Evolutionary conservation across 2,888 invertebrate species (phyloP).

Genomic region (Camponotus fellah): DNA sequence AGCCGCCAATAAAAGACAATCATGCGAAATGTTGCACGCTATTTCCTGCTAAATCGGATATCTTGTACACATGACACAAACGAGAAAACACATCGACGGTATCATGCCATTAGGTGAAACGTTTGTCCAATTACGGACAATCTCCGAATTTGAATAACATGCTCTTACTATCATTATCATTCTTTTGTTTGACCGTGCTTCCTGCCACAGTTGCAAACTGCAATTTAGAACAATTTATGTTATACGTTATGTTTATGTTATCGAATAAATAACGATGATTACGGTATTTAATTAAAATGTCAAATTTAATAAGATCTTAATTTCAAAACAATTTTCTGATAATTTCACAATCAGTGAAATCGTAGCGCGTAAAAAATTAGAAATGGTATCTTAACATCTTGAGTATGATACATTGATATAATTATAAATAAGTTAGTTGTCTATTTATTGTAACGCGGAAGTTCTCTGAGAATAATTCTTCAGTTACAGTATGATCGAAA

Average conservation of each 20-base stretch:
- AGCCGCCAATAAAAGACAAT: constrained; percentile 50
- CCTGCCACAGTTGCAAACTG: constrained; percentile 64
- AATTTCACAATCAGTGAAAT: background rate
- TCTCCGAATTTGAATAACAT: constrained; percentile 28
- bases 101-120: constrained; percentile 61
- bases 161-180: constrained; percentile 15
- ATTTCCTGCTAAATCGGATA: constrained; percentile 55
- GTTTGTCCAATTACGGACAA: constrained; percentile 67
- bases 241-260: constrained; percentile 22
- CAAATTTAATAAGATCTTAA: background rate
- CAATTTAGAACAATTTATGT: constrained; percentile 18
- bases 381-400: background rate
- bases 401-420: background rate
- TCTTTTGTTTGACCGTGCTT: background rate
- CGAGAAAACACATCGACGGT: constrained; percentile 65
- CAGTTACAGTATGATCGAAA: background rate
- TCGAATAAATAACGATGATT: constrained; percentile 34
- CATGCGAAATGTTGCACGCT: constrained; percentile 33
- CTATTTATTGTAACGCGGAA: background rate
- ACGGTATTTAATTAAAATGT: background rate
- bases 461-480: background rate
- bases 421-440: background rate
- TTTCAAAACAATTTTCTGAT: background rate
- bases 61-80: constrained; percentile 47
- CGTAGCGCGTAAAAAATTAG: background rate